Evolutionary conservation across 2,797 vertebrate species (phyloP).

Genomic region (Xenentodon cancila): DNA sequence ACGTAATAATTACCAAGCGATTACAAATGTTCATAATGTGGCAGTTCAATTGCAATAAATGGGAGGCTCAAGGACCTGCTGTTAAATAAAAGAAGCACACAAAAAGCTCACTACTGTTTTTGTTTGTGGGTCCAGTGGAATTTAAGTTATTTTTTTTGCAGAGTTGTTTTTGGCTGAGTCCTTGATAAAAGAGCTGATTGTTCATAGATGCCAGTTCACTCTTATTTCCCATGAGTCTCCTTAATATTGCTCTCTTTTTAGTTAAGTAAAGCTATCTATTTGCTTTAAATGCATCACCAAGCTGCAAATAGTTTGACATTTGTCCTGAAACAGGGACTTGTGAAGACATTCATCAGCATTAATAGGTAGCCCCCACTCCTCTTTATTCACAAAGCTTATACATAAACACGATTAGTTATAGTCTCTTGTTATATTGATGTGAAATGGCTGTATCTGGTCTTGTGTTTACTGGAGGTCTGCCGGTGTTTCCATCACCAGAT

Average conservation of each 20-base stretch:
- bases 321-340: neutral
- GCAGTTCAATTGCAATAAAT: conserved; percentile 62
- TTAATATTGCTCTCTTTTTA: too few relatives aligned
- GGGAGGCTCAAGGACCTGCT: conserved; percentile 16
- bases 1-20: conserved; percentile 62
- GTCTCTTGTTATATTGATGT: conserved; percentile 1
- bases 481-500: conserved; percentile 58
- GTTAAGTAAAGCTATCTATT: neutral
- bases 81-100: conserved; percentile 27
- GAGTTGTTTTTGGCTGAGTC: conserved; percentile 47
- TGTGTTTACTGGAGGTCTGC: conserved; percentile 57
- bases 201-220: conserved; percentile 34
- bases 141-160: conserved; percentile 19
- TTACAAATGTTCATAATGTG: conserved; percentile 55
- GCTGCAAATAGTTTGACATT: conserved; percentile 30
- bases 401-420: too few relatives aligned
- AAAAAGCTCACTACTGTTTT: conserved; percentile 26
- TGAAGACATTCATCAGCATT: too few relatives aligned
- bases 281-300: conserved; percentile 21
- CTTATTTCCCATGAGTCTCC: conserved; percentile 32
- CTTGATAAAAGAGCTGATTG: conserved; percentile 30
- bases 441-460: conserved; percentile 60
- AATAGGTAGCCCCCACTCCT: too few relatives aligned
- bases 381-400: too few relatives aligned
- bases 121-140: conserved; percentile 49